Conservation (phyloP, 2,113 vertebrate species). For the Neodontobutis hainanensis region DNA sequence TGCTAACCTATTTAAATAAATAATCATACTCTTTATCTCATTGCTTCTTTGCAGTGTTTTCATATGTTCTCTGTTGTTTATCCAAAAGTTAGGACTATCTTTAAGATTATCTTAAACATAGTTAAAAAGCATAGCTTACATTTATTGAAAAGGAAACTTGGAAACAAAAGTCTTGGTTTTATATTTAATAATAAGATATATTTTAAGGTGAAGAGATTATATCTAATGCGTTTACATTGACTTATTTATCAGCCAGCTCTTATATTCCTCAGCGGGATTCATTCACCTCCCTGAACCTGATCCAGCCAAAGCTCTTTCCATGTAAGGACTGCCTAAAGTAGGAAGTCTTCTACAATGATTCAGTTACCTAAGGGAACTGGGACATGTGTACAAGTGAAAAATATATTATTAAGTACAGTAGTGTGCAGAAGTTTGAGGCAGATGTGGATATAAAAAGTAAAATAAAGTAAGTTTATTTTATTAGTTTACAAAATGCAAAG, state of each 20-base stretch:
- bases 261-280: conserved; percentile 50
- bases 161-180: conserved; percentile 5
- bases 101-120: too few species aligned
- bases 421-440: too few species aligned
- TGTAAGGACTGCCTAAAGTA: conserved; percentile 74
- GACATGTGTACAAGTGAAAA: conserved; percentile 11
- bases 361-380: conserved; percentile 48
- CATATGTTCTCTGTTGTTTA: neutral
- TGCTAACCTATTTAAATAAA: conserved; percentile 60
- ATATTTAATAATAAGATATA: conserved; percentile 18
- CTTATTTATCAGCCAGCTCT: conserved; percentile 50
- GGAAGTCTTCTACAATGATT: conserved; percentile 64
- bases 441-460: too few species aligned
- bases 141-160: neutral
- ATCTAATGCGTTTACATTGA: conserved; percentile 20
- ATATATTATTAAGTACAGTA: neutral
- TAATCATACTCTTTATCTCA: conserved; percentile 5
- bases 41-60: neutral
- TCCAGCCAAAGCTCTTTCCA: conserved; percentile 68
- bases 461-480: too few species aligned
- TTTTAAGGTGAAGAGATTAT: conserved; percentile 48
- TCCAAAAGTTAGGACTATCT: too few species aligned
- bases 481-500: too few species aligned
- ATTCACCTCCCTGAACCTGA: conserved; percentile 61
- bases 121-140: neutral